Evolutionary conservation across 2,888 invertebrate genomes (phyloP), one percentile per base, ranked within the genome.

Genomic region (Germaria angustata): DNA sequence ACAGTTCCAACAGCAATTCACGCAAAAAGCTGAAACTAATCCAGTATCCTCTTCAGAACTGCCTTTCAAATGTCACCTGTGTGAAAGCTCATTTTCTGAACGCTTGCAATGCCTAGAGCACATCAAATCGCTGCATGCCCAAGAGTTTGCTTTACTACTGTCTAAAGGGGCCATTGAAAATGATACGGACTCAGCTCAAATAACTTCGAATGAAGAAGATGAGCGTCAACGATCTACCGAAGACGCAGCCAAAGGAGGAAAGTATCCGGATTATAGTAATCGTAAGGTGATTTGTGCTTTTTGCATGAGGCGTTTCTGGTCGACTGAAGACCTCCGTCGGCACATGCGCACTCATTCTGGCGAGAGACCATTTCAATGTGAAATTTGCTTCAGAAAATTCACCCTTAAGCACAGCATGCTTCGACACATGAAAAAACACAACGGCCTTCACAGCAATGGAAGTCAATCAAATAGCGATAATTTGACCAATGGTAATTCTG

Each of bases 261-360:
- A 95, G 86, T 96, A 96, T 89, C 96, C 96, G 0, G 96, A 96
- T 89, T 96, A 97, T 87, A 95, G 95, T 78, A 96, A 96, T 87
- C 93, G 96, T 87, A 96, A 96, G 93, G 96, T 96, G 6, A 95
- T 96, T 75, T 97, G 98, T 90, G 97, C 97, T 0, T 97, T 98
- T 88, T 98, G 98, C 90, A 93, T 97, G 89, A 95, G 98, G 81
- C 94, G 97, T 57, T 98, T 98, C 92, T 98, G 97, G 97, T 98
- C 98, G 0, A 96, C 97, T 0, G 98, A 98, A 90, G 98, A 98
- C 90, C 92, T 98, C 5, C 93, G 98, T 0, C 94, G 98, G 0
- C 98, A 98, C 91, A 98, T 98, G 97, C 93, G 97, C 20, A 98
- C 97, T 0, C 98, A 98, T 90, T 96, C 96, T 0, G 97, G 97